Base-by-base conservation (phyloP, 30 jellyfish, hydroid and myxozoan species). In the Turritopsis rubra region DNA sequence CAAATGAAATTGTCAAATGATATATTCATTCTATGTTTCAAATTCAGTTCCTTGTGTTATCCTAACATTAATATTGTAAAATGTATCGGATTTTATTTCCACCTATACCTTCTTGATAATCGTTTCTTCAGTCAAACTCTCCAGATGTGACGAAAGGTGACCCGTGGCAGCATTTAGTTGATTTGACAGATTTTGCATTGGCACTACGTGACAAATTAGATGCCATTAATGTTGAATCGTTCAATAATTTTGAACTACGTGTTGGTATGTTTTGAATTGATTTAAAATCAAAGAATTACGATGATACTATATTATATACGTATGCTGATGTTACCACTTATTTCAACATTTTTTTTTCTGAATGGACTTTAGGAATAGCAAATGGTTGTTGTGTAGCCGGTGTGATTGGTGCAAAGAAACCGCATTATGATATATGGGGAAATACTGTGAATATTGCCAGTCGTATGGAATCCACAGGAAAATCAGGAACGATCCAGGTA, bases 301-400 rank as follows among this genome's bases (percentile, higher is more conserved):
- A n/a, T n/a, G n/a, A n/a, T n/a, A n/a, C n/a, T n/a, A n/a, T n/a
- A n/a, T n/a, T n/a, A n/a, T n/a, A n/a, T n/a, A n/a, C n/a, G n/a
- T n/a, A n/a, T n/a, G n/a, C n/a, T n/a, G n/a, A n/a, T n/a, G n/a
- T n/a, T n/a, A n/a, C n/a, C n/a, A n/a, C n/a, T n/a, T n/a, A n/a
- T n/a, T n/a, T n/a, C n/a, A n/a, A n/a, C n/a, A n/a, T n/a, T 41
- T 13, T 41, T 41, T 3, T 41, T 13, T 41, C 60, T 13, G 24
- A 18, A 19, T 28, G 52, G 52, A 26, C 9, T 52, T 52, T 52
- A 92, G 98, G 98, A 21, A 88, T 92, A 73, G 90, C 98, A 20
- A 93, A 92, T 28, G 98, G 98, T 8, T 96, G 96, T n/a, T 96
- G 88, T 41, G 98, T 92, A 18, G 98, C 98, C 1, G 98, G 98